phyloP scores from a whole-genome alignment of 2,797 vertebrate species.

The Petrocephalus sullivani region DNA sequence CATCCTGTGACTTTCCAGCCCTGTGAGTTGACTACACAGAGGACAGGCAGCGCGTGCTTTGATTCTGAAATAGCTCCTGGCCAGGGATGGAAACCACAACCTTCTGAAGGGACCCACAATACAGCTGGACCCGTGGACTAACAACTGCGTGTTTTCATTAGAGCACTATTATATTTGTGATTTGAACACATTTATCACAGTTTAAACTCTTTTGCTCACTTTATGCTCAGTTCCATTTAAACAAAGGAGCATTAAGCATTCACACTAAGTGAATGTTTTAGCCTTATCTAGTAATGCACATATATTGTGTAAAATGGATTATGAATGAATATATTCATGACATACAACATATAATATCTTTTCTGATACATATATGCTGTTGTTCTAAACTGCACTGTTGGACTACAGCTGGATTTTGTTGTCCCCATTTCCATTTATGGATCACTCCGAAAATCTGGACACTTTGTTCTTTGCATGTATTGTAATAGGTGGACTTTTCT shows the following conservation, averaged over 20 bases:
- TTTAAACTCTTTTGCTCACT: not conserved
- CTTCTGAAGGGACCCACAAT: not conserved
- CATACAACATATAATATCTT: not conserved
- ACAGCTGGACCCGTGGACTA: not conserved
- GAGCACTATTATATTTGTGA: not conserved
- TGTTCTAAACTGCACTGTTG: not conserved
- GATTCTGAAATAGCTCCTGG: constrained; percentile 8
- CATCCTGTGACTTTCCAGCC: not conserved
- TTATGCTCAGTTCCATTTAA: not conserved
- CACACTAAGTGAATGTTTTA: not conserved
- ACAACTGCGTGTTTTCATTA: not conserved
- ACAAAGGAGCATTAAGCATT: not conserved
- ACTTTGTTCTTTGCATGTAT: not conserved
- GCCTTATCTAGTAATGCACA: not conserved
- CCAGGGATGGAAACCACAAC: constrained; percentile 10
- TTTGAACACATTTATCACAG: not conserved
- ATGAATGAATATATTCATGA: not conserved
- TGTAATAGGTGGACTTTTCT: not conserved
- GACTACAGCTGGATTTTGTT: not conserved
- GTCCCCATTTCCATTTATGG: not conserved
- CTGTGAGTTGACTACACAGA: not conserved
- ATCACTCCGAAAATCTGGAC: not conserved
- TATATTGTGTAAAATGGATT: not conserved
- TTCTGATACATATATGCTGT: not conserved
- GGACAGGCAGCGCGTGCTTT: not conserved